Conservation (phyloP, 2,888 invertebrate species). For the Nycteola revayana region DNA sequence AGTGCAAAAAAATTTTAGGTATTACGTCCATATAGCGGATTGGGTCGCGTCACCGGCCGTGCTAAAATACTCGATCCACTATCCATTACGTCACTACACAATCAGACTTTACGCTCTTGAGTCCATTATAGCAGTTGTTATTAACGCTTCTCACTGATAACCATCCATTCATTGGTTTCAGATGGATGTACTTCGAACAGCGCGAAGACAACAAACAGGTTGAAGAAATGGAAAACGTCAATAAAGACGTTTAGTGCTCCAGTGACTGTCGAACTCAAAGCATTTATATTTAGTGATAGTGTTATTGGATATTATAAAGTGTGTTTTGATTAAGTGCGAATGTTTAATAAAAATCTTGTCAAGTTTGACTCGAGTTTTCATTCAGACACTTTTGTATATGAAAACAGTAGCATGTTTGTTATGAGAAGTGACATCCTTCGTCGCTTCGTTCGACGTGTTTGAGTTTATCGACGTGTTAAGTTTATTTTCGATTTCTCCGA, state of each 20-base stretch:
- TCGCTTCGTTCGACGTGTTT: constrained; percentile 39
- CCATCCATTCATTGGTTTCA: constrained; percentile 38
- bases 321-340: constrained; percentile 34
- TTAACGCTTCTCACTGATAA: constrained; percentile 22
- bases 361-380: constrained; percentile 21
- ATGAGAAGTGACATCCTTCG: constrained; percentile 26
- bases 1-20: too few relatives aligned
- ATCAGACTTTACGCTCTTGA: constrained; percentile 16
- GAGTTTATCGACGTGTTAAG: constrained; percentile 45
- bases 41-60: too few relatives aligned
- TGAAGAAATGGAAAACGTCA: constrained; percentile 44
- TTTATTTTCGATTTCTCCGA: constrained; percentile 57
- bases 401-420: constrained; percentile 32
- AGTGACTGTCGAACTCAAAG: constrained; percentile 32
- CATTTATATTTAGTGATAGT: constrained; percentile 44
- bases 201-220: constrained; percentile 48
- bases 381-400: constrained; percentile 15
- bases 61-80: constrained; percentile 18
- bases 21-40: too few relatives aligned
- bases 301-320: constrained; percentile 40
- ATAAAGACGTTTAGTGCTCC: constrained; percentile 39
- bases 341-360: constrained; percentile 35
- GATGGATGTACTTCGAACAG: constrained; percentile 61
- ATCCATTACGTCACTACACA: constrained; percentile 25
- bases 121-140: constrained; percentile 1